These are phyloP conservation scores for Podilymbus podiceps DNA, from an alignment of 2,113 vertebrate genomes.

Conservation along the genomic window DNA sequence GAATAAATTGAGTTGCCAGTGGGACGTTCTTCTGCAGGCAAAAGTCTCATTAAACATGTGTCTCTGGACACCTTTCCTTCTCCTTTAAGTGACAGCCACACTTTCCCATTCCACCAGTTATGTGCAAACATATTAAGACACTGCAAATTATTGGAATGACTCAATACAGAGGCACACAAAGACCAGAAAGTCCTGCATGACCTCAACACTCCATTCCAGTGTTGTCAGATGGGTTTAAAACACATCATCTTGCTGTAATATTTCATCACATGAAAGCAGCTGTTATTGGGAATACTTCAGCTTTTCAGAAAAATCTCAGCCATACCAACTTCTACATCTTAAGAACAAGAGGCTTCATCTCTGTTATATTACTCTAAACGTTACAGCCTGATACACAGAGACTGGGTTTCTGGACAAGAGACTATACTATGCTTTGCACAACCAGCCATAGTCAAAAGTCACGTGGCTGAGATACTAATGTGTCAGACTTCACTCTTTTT, in stretches of 20 bases:
- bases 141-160: neutral
- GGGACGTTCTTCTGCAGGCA: neutral
- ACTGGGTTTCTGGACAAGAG: neutral
- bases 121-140: neutral
- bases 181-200: neutral
- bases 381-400: neutral
- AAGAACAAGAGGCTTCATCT: neutral
- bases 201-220: fast-evolving
- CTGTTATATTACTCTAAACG: too few relatives aligned
- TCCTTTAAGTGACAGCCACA: neutral
- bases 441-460: neutral
- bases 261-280: neutral
- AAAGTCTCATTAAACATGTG: neutral
- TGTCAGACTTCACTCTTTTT: neutral
- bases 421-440: neutral
- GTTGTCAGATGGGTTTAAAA: neutral
- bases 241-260: neutral
- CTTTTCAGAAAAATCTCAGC: neutral
- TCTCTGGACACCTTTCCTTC: neutral
- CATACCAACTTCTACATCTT: neutral
- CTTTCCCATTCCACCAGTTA: neutral
- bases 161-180: neutral
- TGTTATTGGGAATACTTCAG: neutral
- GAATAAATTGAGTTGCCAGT: neutral
- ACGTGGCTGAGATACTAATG: neutral